phyloP scores from a whole-genome alignment of 2,113 vertebrate species.

The Engystomops pustulosus region DNA sequence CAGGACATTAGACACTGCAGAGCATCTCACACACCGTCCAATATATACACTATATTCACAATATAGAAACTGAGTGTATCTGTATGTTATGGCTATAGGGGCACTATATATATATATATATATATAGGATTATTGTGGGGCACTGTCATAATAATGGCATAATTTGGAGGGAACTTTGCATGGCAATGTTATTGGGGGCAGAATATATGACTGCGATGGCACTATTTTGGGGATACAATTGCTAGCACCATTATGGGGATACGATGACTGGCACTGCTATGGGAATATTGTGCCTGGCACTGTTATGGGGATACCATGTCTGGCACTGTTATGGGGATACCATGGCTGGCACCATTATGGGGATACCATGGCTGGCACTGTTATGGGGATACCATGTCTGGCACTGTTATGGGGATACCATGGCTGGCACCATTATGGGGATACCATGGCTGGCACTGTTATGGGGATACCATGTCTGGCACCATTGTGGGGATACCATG shows the following conservation, averaged over 20 bases:
- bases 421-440: neutral
- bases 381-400: neutral
- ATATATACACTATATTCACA: too few relatives aligned
- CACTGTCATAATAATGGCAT: too few relatives aligned
- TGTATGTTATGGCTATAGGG: too few relatives aligned
- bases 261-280: neutral
- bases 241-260: neutral
- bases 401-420: neutral
- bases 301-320: neutral
- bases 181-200: too few relatives aligned
- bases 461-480: neutral
- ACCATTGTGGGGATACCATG: neutral
- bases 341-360: neutral
- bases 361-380: neutral
- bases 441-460: neutral
- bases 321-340: neutral
- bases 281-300: neutral
- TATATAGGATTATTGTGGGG: too few relatives aligned
- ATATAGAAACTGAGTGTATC: neutral
- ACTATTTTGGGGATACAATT: neutral
- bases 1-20: neutral
- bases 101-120: too few relatives aligned
- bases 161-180: too few relatives aligned
- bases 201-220: too few relatives aligned
- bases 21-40: too few relatives aligned